Base-by-base conservation (phyloP, 2,888 invertebrate species). In the Tinea semifulvella region DNA sequence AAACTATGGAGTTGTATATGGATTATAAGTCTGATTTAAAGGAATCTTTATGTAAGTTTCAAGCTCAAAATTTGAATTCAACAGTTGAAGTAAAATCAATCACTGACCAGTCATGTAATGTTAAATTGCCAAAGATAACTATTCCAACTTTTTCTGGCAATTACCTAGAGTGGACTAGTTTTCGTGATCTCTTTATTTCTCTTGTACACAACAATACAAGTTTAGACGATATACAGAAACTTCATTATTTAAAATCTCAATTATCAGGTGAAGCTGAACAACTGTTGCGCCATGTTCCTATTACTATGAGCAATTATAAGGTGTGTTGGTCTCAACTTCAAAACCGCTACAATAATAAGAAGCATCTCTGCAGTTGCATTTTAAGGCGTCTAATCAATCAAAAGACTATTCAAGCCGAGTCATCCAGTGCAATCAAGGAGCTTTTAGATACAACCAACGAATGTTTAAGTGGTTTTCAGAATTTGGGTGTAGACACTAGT, bases 201-300 rank as follows among this genome's bases (percentile, higher is more conserved):
- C 26, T 44, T 3, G 18, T 44, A 1, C 46, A 43, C 25, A 27
- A 43, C 1, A 43, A 46, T 27, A 6, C n/a, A 8, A 13, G 18
- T 1, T 20, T 46, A 10, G 45, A 45, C 10, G 28, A 43, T 16
- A 45, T 47, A 18, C 47, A 47, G 26, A 31, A 38, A 16, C 38
- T 45, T 28, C 47, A 47, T 31, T 45, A 47, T 36, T 22, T 47
- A 20, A 47, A 47, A 39, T 45, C 36, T 2, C 43, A 45, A 27
- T 17, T 48, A 2, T 25, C 14, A 26, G 47, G 43, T 13, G 47
- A 48, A 46, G 47, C 47, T 14, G 47, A 46, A 19, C 47, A 48
- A 39, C 35, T 46, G 16, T 25, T 47, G 25, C n/a, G 16, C 13
- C 13, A 42, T 17, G 6, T 36, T 14, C 17, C 36, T 6, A 16